phyloP scores from a whole-genome alignment of 1,140 invertebrate species.

The Macrosteles quadrilineatus region DNA sequence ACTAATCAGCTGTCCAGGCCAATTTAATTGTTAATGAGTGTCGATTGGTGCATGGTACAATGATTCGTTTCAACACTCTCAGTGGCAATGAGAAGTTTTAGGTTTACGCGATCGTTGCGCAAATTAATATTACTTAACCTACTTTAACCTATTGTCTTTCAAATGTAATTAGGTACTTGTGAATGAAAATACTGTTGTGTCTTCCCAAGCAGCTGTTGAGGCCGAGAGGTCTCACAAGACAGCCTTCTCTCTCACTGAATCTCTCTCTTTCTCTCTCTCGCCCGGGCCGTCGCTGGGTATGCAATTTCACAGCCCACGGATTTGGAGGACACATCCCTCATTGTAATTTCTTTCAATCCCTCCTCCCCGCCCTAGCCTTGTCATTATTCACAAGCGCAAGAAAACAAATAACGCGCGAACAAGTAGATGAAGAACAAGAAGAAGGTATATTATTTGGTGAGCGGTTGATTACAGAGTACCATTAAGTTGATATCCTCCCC shows the following conservation, averaged over 20 bases:
- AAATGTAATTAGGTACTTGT: too few relatives aligned
- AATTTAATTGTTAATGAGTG: too few relatives aligned
- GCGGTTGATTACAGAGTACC: conserved; percentile 31
- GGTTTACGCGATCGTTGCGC: too few relatives aligned
- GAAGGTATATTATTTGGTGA: conserved; percentile 29
- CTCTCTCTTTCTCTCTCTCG: neutral
- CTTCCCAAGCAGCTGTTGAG: too few relatives aligned
- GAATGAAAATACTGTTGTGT: too few relatives aligned
- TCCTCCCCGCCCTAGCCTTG: neutral
- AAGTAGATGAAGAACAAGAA: conserved; percentile 14
- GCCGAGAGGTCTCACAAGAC: too few relatives aligned
- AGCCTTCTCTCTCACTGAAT: neutral
- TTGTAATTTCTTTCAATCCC: conserved; percentile 33
- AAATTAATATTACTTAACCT: too few relatives aligned
- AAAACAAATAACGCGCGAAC: conserved; percentile 31
- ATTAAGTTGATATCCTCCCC: conserved; percentile 26
- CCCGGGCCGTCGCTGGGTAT: neutral
- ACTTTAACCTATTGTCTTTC: too few relatives aligned
- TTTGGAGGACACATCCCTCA: conserved; percentile 28
- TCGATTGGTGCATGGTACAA: too few relatives aligned
- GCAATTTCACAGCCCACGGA: conserved; percentile 32
- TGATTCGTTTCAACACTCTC: too few relatives aligned
- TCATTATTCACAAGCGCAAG: conserved; percentile 28
- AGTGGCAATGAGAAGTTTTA: too few relatives aligned
- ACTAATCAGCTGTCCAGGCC: too few relatives aligned